phyloP scores from a whole-genome alignment of 1,140 invertebrate genomes.

The Eciton burchellii region DNA sequence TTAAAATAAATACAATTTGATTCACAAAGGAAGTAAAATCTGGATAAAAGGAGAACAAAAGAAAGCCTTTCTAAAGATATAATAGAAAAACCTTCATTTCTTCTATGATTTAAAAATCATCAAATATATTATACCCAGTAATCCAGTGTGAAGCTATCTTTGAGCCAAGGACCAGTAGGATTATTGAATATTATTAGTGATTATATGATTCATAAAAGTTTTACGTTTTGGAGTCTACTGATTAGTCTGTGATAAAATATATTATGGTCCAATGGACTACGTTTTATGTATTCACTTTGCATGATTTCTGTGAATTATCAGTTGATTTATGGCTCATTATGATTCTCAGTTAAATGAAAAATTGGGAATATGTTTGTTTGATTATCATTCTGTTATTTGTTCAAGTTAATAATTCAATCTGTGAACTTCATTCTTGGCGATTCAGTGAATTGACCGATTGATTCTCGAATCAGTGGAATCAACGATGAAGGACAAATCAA shows the following conservation, averaged over 20 bases:
- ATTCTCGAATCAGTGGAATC: neutral
- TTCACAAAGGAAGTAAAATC: neutral
- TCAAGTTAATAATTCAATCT: neutral
- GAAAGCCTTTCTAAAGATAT: neutral
- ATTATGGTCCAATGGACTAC: no score
- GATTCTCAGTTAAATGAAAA: no score
- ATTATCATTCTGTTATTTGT: no score
- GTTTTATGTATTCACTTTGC: no score
- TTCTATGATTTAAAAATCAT: neutral
- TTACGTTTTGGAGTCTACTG: neutral
- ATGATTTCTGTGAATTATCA: no score
- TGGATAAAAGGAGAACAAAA: slow-evolving; percentile 5
- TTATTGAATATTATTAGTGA: neutral
- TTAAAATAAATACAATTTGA: neutral
- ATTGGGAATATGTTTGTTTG: no score
- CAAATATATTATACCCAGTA: neutral
- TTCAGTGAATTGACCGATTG: neutral
- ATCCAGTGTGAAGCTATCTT: neutral
- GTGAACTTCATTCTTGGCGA: neutral
- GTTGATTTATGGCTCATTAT: no score
- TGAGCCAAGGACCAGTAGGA: neutral
- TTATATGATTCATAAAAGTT: neutral
- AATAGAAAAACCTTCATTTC: neutral
- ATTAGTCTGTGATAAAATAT: neutral
- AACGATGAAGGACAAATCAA: slow-evolving; percentile 52